phyloP scores from a whole-genome alignment of 2,113 vertebrate species.

The Oreamnos americanus region DNA sequence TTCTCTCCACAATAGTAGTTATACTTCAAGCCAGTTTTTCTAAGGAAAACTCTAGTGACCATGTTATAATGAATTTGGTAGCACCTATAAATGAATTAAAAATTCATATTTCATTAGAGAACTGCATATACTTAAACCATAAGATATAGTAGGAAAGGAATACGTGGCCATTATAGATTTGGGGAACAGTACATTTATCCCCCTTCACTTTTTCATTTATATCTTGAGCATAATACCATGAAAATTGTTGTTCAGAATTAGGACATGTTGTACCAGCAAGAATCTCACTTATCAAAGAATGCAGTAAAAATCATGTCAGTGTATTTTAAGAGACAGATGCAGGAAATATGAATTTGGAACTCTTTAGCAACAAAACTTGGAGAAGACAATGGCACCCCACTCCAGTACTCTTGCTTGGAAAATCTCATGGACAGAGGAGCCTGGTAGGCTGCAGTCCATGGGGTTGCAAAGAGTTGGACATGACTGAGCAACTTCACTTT shows the following conservation, averaged over 20 bases:
- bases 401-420: too few relatives aligned
- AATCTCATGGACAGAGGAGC: too few relatives aligned
- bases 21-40: background rate
- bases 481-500: too few relatives aligned
- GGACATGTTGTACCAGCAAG: background rate
- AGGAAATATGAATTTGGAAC: background rate
- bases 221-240: background rate
- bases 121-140: background rate
- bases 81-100: background rate
- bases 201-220: background rate
- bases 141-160: background rate
- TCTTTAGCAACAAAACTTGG: background rate
- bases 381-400: too few relatives aligned
- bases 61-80: background rate
- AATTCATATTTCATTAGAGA: background rate
- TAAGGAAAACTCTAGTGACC: background rate
- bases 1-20: background rate
- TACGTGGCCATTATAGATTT: background rate
- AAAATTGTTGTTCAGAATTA: background rate
- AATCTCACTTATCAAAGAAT: background rate
- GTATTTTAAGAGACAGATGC: background rate
- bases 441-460: too few relatives aligned
- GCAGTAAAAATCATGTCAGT: background rate
- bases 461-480: too few relatives aligned
- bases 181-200: background rate